Conservation (phyloP, 2,797 vertebrate species). For the Macropodus opercularis region DNA sequence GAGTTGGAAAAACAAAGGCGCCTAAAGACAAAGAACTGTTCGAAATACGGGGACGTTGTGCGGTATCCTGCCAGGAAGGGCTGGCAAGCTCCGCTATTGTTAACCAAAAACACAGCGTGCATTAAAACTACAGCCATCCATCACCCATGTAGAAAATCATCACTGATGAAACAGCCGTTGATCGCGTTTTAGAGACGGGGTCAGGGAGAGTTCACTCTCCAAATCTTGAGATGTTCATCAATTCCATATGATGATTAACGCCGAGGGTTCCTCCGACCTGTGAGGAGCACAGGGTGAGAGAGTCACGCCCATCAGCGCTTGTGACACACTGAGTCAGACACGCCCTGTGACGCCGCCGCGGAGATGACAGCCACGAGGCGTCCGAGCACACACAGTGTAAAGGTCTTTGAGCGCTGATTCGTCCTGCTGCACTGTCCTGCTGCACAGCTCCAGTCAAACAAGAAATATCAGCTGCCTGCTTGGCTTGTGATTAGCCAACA, state of each 20-base stretch:
- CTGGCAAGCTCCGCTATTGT: conserved; percentile 27
- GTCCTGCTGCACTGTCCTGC: conserved; percentile 11
- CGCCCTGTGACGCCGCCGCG: conserved; percentile 16
- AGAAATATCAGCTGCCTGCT: neutral
- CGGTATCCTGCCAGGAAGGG: conserved; percentile 65
- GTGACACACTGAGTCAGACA: conserved; percentile 14
- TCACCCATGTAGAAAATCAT: neutral
- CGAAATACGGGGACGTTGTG: conserved; percentile 29
- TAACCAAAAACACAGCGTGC: neutral
- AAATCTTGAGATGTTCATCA: neutral
- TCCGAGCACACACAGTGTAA: conserved; percentile 27
- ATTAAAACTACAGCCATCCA: conserved; percentile 13
- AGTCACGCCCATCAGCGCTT: conserved; percentile 32
- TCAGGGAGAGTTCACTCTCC: neutral
- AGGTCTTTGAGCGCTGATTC: conserved; percentile 32
- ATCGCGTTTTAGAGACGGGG: neutral
- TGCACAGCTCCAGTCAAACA: conserved; percentile 3
- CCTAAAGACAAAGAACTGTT: conserved; percentile 39
- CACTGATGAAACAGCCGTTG: neutral
- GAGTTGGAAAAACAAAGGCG: conserved; percentile 47
- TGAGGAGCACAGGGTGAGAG: conserved; percentile 4
- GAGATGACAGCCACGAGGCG: conserved; percentile 1
- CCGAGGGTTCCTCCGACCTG: neutral
- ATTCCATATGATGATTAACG: neutral
- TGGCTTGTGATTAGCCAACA: conserved; percentile 6